Evolutionary conservation across 2,113 vertebrate genomes (phyloP).

Genomic region (Hiodon alosoides): DNA sequence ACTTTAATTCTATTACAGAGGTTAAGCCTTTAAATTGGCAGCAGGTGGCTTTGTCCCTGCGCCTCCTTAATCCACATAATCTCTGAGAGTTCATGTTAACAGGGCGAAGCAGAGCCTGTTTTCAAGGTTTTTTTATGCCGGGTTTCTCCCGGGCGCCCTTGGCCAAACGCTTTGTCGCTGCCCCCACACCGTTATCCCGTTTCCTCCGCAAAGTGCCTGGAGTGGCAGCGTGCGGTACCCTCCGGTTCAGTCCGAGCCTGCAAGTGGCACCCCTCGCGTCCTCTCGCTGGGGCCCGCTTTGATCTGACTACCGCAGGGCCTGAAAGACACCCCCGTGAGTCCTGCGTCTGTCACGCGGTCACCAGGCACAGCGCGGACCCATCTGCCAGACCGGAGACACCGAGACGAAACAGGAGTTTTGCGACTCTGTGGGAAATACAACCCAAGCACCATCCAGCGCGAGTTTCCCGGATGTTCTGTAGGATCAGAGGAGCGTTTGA

Average conservation of each 20-base stretch:
- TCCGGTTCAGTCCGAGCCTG: background rate
- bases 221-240: background rate
- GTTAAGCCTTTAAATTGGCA: constrained; percentile 12
- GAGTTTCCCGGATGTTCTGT: background rate
- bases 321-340: too few relatives aligned
- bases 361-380: too few relatives aligned
- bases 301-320: too few relatives aligned
- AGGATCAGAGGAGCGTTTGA: constrained; percentile 4
- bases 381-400: too few relatives aligned
- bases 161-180: background rate
- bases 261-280: background rate
- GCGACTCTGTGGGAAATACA: background rate
- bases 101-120: background rate
- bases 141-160: background rate
- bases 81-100: background rate
- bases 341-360: too few relatives aligned
- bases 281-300: too few relatives aligned
- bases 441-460: background rate
- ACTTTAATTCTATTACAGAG: background rate
- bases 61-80: constrained; percentile 10
- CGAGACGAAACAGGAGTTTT: too few relatives aligned
- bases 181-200: background rate
- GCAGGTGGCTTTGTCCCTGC: background rate
- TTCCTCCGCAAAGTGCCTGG: constrained; percentile 1
- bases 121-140: background rate